Conservation (phyloP, 2,797 vertebrate genomes). For the Austrolebias charrua region DNA sequence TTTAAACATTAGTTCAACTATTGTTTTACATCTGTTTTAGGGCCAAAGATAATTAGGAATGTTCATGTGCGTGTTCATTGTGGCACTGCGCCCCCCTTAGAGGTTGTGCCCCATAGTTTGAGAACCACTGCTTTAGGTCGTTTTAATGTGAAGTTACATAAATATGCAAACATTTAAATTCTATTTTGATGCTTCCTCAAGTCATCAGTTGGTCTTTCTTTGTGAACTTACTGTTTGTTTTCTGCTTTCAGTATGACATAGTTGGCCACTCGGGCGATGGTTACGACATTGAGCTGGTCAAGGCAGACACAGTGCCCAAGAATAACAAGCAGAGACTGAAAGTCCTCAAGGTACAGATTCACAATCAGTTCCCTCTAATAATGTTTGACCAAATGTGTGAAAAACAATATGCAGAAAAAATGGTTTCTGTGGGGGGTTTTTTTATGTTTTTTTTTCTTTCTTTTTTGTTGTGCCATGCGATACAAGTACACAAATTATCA, state of each 20-base stretch:
- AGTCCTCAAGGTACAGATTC: conserved; percentile 87
- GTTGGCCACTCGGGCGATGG: conserved; percentile 93
- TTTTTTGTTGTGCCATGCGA: too few species aligned
- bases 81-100: too few species aligned
- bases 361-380: background rate
- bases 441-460: too few species aligned
- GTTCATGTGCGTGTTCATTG: too few species aligned
- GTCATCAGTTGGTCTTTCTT: background rate
- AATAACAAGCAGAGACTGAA: conserved; percentile 93
- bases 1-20: too few species aligned
- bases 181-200: background rate
- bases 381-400: too few species aligned
- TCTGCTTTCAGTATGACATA: conserved; percentile 86
- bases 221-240: background rate
- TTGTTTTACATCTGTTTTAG: too few species aligned
- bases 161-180: background rate
- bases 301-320: conserved; percentile 84
- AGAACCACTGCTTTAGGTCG: background rate
- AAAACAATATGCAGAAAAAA: too few species aligned
- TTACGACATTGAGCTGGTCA: conserved; percentile 87
- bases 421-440: too few species aligned
- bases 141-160: background rate
- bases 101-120: background rate
- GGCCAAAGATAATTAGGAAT: too few species aligned
- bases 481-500: too few species aligned